Evolutionary conservation across 1,140 invertebrate species (phyloP).

Genomic region (Drosophila tani): DNA sequence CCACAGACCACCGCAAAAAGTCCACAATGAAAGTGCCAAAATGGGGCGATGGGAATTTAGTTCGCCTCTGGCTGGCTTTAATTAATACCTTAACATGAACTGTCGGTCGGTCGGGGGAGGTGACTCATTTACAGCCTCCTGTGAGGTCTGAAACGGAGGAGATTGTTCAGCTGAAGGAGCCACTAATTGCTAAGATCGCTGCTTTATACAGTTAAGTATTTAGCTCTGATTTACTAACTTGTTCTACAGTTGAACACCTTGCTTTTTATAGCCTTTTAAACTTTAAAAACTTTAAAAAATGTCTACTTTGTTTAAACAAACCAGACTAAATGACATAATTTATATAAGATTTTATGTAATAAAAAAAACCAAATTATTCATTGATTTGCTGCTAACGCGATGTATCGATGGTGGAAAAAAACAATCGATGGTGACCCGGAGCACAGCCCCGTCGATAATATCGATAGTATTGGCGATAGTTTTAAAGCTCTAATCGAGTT

Average conservation of each 20-base stretch:
- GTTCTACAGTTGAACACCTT: background rate
- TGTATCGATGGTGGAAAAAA: too few relatives aligned
- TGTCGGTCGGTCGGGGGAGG: background rate
- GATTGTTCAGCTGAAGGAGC: background rate
- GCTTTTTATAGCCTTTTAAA: background rate
- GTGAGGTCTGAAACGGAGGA: slow-evolving; percentile 3
- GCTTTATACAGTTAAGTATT: background rate
- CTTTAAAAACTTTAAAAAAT: too few relatives aligned
- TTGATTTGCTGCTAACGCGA: too few relatives aligned
- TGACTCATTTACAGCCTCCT: slow-evolving; percentile 13
- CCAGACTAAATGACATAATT: too few relatives aligned
- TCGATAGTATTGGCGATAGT: too few relatives aligned
- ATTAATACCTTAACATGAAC: slow-evolving; percentile 11
- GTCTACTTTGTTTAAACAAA: too few relatives aligned
- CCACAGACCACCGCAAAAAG: slow-evolving; percentile 16
- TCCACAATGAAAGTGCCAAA: slow-evolving; percentile 31
- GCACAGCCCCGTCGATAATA: too few relatives aligned
- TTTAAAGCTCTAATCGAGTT: too few relatives aligned
- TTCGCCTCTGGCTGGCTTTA: slow-evolving; percentile 20
- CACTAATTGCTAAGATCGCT: background rate
- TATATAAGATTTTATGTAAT: too few relatives aligned
- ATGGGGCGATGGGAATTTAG: slow-evolving; percentile 45
- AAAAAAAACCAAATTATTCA: too few relatives aligned
- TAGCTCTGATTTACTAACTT: background rate
- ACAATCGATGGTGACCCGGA: too few relatives aligned